These are phyloP conservation scores for Leptonema lineaticorne DNA, from an alignment of 1,140 invertebrate genomes.

Conservation along the genomic window DNA sequence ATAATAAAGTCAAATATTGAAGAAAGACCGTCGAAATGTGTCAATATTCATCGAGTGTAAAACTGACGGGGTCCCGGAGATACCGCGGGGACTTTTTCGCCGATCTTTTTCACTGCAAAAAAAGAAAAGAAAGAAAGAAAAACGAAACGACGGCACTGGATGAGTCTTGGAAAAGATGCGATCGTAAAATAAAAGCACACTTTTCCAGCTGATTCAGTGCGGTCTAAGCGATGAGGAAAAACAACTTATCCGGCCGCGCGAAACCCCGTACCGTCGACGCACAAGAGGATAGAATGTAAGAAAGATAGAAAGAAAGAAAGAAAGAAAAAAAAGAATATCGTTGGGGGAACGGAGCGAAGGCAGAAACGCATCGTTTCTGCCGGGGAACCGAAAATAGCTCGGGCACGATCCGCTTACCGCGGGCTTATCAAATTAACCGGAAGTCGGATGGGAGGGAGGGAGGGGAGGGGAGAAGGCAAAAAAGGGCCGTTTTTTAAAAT, in stretches of 20 bases:
- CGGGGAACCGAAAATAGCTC: background rate
- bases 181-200: conserved; percentile 7
- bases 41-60: conserved; percentile 10
- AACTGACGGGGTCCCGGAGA: no score
- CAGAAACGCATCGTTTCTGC: background rate
- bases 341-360: background rate
- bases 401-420: conserved; percentile 22
- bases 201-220: conserved; percentile 27
- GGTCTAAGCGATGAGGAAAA: no score
- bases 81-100: no score
- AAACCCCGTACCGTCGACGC: background rate
- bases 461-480: no score
- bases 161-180: background rate
- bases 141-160: no score
- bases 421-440: conserved; percentile 30
- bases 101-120: no score
- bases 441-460: no score
- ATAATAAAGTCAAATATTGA: background rate
- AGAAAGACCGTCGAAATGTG: conserved; percentile 2
- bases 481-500: conserved; percentile 22
- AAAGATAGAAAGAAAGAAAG: background rate
- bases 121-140: no score
- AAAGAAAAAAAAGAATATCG: background rate
- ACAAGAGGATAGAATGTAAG: background rate
- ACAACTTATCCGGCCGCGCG: background rate